phyloP scores from a whole-genome alignment of 2,797 vertebrate species.

The Takifugu ocellatus region DNA sequence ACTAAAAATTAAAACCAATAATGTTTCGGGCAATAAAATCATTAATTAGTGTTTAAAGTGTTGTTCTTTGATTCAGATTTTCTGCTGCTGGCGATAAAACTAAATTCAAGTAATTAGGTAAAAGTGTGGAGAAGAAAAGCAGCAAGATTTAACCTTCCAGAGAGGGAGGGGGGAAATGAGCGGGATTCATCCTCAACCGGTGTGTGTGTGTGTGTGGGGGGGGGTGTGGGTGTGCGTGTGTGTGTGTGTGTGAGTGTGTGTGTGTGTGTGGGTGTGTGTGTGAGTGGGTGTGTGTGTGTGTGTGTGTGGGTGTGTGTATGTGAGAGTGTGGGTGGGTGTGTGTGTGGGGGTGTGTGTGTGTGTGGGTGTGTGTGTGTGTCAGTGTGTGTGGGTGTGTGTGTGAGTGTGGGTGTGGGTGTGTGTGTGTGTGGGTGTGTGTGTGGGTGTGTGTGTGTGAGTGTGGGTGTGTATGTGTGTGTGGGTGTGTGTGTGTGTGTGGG shows the following conservation, averaged over 20 bases:
- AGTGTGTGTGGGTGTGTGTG: background rate
- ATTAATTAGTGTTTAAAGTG: background rate
- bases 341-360: background rate
- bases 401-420: background rate
- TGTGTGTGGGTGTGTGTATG: background rate
- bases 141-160: conserved; percentile 11
- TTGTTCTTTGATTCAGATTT: background rate
- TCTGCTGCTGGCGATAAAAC: background rate
- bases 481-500: no score
- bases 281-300: background rate
- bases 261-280: background rate
- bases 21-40: background rate
- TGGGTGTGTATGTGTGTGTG: background rate
- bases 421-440: background rate
- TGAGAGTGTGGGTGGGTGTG: background rate
- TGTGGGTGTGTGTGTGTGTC: conserved; percentile 9
- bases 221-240: conserved; percentile 4
- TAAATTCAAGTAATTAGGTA: background rate
- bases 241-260: background rate
- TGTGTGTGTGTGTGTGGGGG: background rate
- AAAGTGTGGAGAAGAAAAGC: conserved; percentile 8
- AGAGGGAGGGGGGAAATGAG: background rate
- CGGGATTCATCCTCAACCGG: background rate
- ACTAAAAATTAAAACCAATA: background rate
- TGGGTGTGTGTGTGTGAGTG: background rate